These are phyloP conservation scores for Scomberomorus guttatus DNA, from an alignment of 2,797 vertebrate genomes.

Conservation along the genomic window DNA sequence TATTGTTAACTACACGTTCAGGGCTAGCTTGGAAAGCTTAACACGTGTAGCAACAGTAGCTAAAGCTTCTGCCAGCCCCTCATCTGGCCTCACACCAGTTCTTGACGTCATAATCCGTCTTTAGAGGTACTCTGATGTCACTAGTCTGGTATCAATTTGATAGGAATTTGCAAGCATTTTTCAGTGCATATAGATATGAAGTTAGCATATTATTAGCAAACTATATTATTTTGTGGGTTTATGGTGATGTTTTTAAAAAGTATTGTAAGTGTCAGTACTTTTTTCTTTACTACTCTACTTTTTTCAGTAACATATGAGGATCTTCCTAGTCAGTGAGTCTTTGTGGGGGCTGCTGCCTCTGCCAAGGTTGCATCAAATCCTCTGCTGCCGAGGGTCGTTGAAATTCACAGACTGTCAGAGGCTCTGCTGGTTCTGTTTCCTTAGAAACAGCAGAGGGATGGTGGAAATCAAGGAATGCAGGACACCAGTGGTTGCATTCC, in stretches of 20 bases:
- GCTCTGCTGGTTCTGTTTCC: slow-evolving; percentile 57
- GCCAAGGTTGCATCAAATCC: slow-evolving; percentile 27
- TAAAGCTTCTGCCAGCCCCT: too few relatives aligned
- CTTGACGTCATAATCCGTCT: slow-evolving; percentile 3
- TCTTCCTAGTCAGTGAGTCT: slow-evolving; percentile 19
- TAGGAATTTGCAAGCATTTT: background rate
- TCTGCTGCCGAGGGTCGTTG: slow-evolving; percentile 47
- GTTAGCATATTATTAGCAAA: too few relatives aligned
- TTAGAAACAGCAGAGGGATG: slow-evolving; percentile 62
- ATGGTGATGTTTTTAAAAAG: too few relatives aligned
- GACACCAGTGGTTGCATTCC: slow-evolving; percentile 46
- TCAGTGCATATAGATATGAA: background rate
- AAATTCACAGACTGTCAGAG: slow-evolving; percentile 63
- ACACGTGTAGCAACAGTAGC: too few relatives aligned
- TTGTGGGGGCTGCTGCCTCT: slow-evolving; percentile 16
- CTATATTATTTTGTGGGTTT: too few relatives aligned
- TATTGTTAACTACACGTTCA: too few relatives aligned
- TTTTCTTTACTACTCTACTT: too few relatives aligned
- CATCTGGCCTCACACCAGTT: too few relatives aligned
- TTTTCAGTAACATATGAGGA: slow-evolving; percentile 4
- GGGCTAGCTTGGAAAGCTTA: too few relatives aligned
- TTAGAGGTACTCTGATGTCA: slow-evolving; percentile 8
- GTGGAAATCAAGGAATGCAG: slow-evolving; percentile 59
- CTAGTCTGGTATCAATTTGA: background rate
- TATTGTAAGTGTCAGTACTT: rapidly evolving